phyloP scores from a whole-genome alignment of 2,888 invertebrate species.

The Arge pagana region DNA sequence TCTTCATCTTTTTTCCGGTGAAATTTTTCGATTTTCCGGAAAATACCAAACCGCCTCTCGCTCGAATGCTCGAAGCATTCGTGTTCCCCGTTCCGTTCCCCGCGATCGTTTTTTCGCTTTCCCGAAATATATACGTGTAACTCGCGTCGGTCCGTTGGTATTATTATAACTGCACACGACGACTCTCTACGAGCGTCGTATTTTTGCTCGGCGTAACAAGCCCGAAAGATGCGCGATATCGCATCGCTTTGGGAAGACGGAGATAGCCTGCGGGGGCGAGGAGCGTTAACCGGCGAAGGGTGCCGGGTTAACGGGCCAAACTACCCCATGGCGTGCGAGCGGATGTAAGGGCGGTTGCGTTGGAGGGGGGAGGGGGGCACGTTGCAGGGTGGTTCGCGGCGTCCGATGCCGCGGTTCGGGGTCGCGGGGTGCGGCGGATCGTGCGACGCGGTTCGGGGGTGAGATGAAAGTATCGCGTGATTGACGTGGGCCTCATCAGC shows the following conservation, averaged over 20 bases:
- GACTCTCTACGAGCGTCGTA: too few species aligned
- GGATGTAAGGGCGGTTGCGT: conserved; percentile 47
- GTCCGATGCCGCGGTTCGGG: conserved; percentile 11
- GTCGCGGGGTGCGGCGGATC: not conserved
- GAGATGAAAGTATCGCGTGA: conserved; percentile 62
- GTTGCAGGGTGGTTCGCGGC: conserved; percentile 13
- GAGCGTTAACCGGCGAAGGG: conserved; percentile 47
- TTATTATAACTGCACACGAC: too few species aligned
- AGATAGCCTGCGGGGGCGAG: conserved; percentile 23
- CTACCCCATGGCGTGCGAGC: conserved; percentile 52
- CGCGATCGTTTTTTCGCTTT: too few species aligned
- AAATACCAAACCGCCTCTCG: too few species aligned
- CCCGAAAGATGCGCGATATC: not conserved
- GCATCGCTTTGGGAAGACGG: conserved; percentile 18
- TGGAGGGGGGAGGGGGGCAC: conserved; percentile 23
- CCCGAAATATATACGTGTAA: too few species aligned
- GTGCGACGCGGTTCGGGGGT: conserved; percentile 40
- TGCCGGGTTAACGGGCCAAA: conserved; percentile 48
- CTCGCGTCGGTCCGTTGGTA: too few species aligned
- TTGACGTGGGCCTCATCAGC: conserved; percentile 80
- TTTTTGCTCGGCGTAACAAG: not conserved
- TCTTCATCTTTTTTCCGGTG: too few species aligned
- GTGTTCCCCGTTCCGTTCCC: too few species aligned
- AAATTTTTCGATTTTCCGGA: too few species aligned
- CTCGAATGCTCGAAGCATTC: too few species aligned